These are phyloP conservation scores for Drosophila nannoptera DNA, from an alignment of 1,140 invertebrate genomes.

Conservation along the genomic window DNA sequence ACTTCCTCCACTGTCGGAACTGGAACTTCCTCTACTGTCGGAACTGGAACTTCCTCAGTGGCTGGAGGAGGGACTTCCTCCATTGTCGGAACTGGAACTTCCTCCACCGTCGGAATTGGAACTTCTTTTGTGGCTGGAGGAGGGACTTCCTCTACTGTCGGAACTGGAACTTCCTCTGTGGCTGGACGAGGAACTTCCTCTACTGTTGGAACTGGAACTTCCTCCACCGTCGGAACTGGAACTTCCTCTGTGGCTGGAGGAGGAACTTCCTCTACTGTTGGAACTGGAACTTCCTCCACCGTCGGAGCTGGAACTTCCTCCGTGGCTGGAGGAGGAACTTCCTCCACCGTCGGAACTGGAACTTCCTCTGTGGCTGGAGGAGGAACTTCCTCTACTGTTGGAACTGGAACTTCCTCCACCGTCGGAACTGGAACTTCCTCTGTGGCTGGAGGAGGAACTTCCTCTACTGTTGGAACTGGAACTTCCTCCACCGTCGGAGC, in stretches of 20 bases:
- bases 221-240: neutral
- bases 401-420: too few species aligned
- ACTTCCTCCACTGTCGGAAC: too few species aligned
- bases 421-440: too few species aligned
- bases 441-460: too few species aligned
- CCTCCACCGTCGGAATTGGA: neutral
- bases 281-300: neutral
- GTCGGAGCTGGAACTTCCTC: neutral
- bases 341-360: neutral
- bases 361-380: neutral
- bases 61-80: neutral
- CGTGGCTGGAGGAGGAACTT: neutral
- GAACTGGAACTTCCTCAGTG: neutral
- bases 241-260: slow-evolving; percentile 1
- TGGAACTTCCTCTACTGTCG: neutral
- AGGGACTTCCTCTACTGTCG: neutral
- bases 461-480: too few species aligned
- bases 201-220: neutral
- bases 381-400: neutral
- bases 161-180: neutral
- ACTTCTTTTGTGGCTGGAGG: neutral
- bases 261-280: too few species aligned
- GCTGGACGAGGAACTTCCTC: neutral
- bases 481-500: too few species aligned
- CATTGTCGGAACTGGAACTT: neutral